Conservation (phyloP, 2,113 vertebrate genomes). For the Thamnophis sirtalis region DNA sequence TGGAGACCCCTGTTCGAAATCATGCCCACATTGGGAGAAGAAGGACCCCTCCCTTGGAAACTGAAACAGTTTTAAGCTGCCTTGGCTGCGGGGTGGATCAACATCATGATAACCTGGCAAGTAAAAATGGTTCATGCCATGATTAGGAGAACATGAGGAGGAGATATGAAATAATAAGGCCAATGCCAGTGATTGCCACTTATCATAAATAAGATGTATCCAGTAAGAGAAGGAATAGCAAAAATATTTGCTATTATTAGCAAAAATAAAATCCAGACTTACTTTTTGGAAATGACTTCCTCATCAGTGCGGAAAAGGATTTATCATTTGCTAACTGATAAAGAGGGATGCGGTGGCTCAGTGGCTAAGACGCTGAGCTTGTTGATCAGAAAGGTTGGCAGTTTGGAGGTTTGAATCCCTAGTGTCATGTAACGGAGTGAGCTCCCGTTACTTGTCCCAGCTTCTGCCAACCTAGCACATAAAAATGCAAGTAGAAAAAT, state of each 20-base stretch:
- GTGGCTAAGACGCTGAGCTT: no score
- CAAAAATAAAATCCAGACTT: neutral
- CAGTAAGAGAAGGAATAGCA: neutral
- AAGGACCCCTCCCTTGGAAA: neutral
- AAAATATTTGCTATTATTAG: neutral
- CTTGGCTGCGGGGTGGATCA: neutral
- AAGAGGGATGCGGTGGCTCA: neutral
- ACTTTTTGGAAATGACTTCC: neutral
- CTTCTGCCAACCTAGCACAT: no score
- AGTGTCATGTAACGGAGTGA: no score
- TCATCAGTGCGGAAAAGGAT: neutral
- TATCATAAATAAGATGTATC: neutral
- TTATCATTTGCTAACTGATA: neutral
- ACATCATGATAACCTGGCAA: neutral
- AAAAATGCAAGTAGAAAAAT: no score
- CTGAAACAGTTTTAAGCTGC: neutral
- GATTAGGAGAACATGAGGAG: neutral
- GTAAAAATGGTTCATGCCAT: neutral
- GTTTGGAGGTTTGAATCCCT: no score
- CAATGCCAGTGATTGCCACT: neutral
- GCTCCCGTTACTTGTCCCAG: no score
- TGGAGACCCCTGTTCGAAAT: neutral
- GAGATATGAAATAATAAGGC: neutral
- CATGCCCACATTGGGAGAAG: neutral
- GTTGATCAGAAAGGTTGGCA: no score